Conservation (phyloP, 2,113 vertebrate species). For the Podocnemis expansa region DNA sequence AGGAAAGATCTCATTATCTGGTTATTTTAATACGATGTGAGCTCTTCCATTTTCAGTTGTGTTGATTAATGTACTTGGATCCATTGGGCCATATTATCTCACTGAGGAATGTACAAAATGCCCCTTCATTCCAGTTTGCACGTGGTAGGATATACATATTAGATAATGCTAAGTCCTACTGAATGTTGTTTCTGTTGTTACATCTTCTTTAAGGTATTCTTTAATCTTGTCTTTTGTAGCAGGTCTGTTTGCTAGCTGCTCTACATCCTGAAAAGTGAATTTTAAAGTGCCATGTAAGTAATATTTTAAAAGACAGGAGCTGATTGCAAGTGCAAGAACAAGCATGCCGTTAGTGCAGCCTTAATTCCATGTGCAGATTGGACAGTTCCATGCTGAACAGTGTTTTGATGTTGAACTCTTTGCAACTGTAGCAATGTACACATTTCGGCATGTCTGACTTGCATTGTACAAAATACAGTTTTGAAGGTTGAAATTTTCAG, state of each 20-base stretch:
- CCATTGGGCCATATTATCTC: neutral
- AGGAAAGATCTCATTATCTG: neutral
- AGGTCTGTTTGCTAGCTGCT: neutral
- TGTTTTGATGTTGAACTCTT: neutral
- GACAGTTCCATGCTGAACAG: neutral
- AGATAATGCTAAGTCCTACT: neutral
- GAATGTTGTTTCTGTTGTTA: neutral
- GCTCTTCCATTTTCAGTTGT: neutral
- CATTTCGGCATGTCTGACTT: accelerated
- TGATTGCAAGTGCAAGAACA: neutral
- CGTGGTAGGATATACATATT: neutral
- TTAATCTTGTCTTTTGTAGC: neutral
- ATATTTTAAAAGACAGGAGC: neutral
- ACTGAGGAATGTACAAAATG: neutral
- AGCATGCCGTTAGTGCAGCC: neutral
- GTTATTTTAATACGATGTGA: neutral
- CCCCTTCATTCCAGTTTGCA: neutral
- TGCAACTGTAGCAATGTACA: neutral
- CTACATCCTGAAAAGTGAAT: neutral
- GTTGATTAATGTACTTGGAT: neutral
- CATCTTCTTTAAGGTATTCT: neutral
- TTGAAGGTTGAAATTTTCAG: neutral
- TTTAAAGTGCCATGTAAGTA: neutral
- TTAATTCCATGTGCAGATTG: neutral
- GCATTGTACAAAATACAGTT: neutral